Percentiles rank a stretch among this genome's conserved stretches.
These are phyloP conservation scores for Oreotragus oreotragus DNA, from an alignment of 2,113 vertebrate species.

Conservation along the genomic window DNA sequence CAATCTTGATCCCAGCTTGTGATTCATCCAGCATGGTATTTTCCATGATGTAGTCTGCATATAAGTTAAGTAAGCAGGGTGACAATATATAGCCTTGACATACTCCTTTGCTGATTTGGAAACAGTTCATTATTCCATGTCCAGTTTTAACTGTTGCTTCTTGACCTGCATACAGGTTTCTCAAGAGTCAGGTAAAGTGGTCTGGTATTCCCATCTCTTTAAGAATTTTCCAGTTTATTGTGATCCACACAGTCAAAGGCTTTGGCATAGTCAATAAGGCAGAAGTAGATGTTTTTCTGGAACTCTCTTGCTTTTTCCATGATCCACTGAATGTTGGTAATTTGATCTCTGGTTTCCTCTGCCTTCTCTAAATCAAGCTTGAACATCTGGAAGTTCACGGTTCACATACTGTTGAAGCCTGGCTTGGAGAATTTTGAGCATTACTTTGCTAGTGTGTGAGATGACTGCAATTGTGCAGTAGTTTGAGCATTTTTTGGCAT, in stretches of 20 bases:
- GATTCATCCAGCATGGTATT: not conserved
- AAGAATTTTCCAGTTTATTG: not conserved
- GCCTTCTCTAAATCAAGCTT: not conserved
- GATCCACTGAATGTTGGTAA: not conserved
- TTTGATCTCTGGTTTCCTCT: not conserved
- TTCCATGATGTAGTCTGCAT: not conserved
- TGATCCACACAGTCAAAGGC: not conserved
- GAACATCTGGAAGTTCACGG: not conserved
- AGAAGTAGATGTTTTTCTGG: not conserved
- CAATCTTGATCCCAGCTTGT: not conserved
- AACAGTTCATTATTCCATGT: not conserved
- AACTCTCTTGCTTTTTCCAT: not conserved
- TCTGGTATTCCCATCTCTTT: not conserved
- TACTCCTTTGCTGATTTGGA: not conserved
- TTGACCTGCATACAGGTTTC: not conserved
- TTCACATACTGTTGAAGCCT: not conserved
- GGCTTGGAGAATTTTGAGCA: not conserved
- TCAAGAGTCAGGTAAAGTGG: not conserved
- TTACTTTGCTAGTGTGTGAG: not conserved
- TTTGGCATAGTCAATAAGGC: not conserved
- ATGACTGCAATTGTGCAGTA: not conserved
- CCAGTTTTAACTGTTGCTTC: not conserved
- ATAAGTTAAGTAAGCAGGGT: not conserved
- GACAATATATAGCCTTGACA: not conserved
- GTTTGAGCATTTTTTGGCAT: not conserved